Evolutionary conservation across 2,888 invertebrate genomes (phyloP).

Genomic region (Thyatira batis): DNA sequence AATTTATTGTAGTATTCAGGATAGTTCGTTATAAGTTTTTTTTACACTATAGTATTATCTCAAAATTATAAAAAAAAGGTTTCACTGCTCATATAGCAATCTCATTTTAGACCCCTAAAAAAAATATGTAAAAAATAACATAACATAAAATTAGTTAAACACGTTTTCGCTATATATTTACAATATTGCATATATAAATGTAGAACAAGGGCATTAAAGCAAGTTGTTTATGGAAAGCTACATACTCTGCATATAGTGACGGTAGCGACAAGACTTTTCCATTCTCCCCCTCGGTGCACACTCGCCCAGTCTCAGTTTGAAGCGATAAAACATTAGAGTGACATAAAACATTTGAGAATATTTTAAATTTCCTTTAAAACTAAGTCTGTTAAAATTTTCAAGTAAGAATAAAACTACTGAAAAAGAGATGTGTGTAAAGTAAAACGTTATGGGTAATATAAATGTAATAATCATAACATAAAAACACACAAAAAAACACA

Average conservation of each 20-base stretch:
- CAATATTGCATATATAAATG: not conserved
- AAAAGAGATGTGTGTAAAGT: constrained; percentile 61
- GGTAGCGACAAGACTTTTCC: constrained; percentile 62
- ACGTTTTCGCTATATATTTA: no score
- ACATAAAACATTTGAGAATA: constrained; percentile 60
- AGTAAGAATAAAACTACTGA: constrained; percentile 58
- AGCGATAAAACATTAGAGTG: constrained; percentile 51
- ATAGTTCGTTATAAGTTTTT: no score
- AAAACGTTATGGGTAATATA: constrained; percentile 33
- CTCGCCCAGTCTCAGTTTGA: constrained; percentile 19
- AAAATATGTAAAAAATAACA: no score
- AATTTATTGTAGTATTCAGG: no score
- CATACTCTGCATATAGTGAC: constrained; percentile 7
- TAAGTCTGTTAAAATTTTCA: constrained; percentile 54
- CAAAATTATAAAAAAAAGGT: no score
- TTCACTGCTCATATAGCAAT: no score
- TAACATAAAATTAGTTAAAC: no score
- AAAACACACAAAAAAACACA: no score
- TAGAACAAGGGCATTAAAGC: not conserved
- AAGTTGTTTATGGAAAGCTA: constrained; percentile 1
- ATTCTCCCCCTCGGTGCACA: constrained; percentile 39
- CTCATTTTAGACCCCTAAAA: no score
- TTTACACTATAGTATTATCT: no score
- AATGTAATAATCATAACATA: no score
- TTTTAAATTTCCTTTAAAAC: constrained; percentile 54